Evolutionary conservation across 1,140 invertebrate species (phyloP), one percentile per base, ranked within the genome.

Genomic region (Leptestheria dahalacensis): DNA sequence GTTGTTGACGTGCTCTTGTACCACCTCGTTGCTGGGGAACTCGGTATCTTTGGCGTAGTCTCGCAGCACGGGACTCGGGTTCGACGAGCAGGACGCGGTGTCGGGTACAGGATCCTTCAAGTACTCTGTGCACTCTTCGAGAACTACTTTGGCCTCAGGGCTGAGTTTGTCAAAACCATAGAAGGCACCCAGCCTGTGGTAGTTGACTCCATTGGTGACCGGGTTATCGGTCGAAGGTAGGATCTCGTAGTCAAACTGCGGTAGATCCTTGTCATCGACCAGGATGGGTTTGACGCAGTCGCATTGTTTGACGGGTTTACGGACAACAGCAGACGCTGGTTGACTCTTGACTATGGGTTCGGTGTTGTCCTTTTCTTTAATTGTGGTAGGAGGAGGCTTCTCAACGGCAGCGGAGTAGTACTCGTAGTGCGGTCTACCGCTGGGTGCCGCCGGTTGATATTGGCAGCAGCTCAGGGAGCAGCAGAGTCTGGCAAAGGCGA

Each of bases 401-500:
- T 24, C 24, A 53, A 28, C 6, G 51, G 51, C 3, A n/a, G 23
- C 11, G 15, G 23, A 20, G 23, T 28, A 3, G 28, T 29, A 9
- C 26, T 28, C 20, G 28, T 18, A 33, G 28, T 28, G 60, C 10
- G 33, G 33, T 20, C 46, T 20, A 51, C 59, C 12, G 41, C 61
- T 69, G 25, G 65, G 61, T 24, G 65, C 63, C 20, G 63, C 60
- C 28, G 64, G 56, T 60, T 57, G 54, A 3, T 69, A 61, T 24
- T 67, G 48, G 57, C 72, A 68, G 64, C 53, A 55, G 25, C 53
- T 29, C 9, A 72, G 65, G 49, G 73, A 71, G 67, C 80, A 80
- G 66, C 81, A 84, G 6, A 83, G 70, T 64, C 78, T 78, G 47
- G 81, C 75, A 71, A 87, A 89, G 4, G 78, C 78, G 65, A 81